phyloP scores from a whole-genome alignment of 1,140 invertebrate species.

The Aphaenogaster ashmeadi region DNA sequence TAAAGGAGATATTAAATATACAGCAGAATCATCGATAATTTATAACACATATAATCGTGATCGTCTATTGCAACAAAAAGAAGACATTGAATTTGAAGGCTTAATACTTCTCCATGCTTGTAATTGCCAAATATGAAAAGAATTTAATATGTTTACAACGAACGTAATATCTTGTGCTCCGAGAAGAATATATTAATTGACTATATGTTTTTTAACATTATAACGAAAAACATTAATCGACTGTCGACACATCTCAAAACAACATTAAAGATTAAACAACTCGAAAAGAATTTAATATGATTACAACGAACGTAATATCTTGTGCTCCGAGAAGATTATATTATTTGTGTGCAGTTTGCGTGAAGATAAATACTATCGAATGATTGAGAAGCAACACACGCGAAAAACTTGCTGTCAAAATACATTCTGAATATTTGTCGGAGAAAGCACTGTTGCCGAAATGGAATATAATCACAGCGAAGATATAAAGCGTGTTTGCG shows the following conservation, averaged over 20 bases:
- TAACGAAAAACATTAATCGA: no score
- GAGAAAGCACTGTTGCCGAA: not conserved
- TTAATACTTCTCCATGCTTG: not conserved
- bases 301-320: not conserved
- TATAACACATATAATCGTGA: not conserved
- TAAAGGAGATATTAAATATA: not conserved
- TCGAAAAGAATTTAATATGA: not conserved
- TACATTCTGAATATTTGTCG: slow-evolving; percentile 11
- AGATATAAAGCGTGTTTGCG: slow-evolving; percentile 3
- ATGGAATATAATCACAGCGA: not conserved
- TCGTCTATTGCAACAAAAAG: not conserved
- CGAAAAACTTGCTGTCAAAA: not conserved
- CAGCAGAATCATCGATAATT: not conserved
- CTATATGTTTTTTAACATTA: not conserved
- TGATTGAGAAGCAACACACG: not conserved
- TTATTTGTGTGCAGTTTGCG: not conserved
- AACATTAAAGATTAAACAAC: not conserved
- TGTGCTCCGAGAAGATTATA: not conserved
- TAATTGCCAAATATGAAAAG: not conserved
- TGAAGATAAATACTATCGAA: not conserved
- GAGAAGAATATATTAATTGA: not conserved
- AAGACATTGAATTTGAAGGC: not conserved
- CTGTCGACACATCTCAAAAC: not conserved
- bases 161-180: no score
- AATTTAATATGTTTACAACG: no score